Conservation (phyloP, 2,888 invertebrate genomes). For the Trichogramma dendrolimi region DNA sequence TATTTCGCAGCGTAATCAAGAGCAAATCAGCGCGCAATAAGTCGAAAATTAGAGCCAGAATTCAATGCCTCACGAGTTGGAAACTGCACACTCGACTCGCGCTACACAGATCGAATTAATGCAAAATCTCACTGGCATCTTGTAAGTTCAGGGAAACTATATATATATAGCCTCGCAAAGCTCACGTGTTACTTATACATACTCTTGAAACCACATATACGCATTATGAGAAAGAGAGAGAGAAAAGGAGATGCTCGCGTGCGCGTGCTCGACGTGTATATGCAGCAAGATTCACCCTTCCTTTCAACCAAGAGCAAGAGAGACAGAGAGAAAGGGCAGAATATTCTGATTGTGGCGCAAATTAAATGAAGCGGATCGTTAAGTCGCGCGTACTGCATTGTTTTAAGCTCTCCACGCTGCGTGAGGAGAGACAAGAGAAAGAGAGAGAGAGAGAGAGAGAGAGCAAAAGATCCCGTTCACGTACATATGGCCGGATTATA, state of each 20-base stretch:
- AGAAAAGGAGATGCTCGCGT: neutral
- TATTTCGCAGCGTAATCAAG: no score
- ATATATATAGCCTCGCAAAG: neutral
- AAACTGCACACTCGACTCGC: neutral
- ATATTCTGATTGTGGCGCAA: constrained; percentile 20
- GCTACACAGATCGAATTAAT: neutral
- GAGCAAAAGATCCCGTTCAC: no score
- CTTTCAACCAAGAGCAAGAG: no score
- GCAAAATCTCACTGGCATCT: neutral
- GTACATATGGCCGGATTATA: no score
- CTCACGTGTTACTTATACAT: neutral
- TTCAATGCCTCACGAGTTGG: neutral
- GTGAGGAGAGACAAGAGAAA: no score
- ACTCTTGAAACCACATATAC: no score
- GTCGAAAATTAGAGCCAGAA: no score
- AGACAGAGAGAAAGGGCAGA: neutral
- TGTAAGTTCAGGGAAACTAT: neutral
- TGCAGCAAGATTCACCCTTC: no score
- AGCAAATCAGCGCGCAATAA: no score
- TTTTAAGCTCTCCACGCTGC: constrained; percentile 3
- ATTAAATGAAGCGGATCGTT: constrained; percentile 23
- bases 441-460: no score
- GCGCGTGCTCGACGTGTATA: constrained; percentile 1
- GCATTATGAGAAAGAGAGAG: no score
- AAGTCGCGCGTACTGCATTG: constrained; percentile 15